phyloP scores from a whole-genome alignment of 1,140 invertebrate genomes.

The Ditylenchus dipsaci region DNA sequence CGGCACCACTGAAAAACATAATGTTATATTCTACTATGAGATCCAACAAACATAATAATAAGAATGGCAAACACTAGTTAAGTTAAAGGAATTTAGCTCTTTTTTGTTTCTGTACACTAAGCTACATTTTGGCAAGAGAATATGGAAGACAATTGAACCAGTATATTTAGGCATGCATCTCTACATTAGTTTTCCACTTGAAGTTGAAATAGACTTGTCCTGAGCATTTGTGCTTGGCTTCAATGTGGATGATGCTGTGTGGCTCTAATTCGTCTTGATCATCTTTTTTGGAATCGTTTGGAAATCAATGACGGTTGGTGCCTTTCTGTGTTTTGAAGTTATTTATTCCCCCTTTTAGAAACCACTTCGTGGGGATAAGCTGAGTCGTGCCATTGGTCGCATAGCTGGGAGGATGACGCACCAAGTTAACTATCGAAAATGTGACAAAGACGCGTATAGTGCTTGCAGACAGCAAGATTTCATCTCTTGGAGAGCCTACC shows the following conservation, averaged over 20 bases:
- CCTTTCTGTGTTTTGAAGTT: slow-evolving; percentile 9
- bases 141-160: too few relatives aligned
- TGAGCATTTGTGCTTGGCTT: slow-evolving; percentile 92
- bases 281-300: slow-evolving; percentile 95
- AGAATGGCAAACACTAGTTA: too few relatives aligned
- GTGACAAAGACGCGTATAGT: slow-evolving; percentile 97
- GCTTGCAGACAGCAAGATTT: slow-evolving; percentile 88
- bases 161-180: too few relatives aligned
- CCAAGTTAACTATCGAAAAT: slow-evolving; percentile 98
- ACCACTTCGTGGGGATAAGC: slow-evolving; percentile 86
- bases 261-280: slow-evolving; percentile 86
- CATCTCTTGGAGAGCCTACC: slow-evolving; percentile 94
- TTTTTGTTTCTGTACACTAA: too few relatives aligned
- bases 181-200: too few relatives aligned
- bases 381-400: slow-evolving; percentile 87
- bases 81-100: too few relatives aligned
- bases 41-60: too few relatives aligned
- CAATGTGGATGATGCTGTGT: slow-evolving; percentile 93
- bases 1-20: too few relatives aligned
- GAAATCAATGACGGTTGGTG: slow-evolving; percentile 79
- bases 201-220: too few relatives aligned
- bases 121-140: too few relatives aligned
- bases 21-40: too few relatives aligned
- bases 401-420: slow-evolving; percentile 94
- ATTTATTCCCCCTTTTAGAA: slow-evolving; percentile 64